phyloP scores from a whole-genome alignment of 2,113 vertebrate species.

The Caracal caracal region DNA sequence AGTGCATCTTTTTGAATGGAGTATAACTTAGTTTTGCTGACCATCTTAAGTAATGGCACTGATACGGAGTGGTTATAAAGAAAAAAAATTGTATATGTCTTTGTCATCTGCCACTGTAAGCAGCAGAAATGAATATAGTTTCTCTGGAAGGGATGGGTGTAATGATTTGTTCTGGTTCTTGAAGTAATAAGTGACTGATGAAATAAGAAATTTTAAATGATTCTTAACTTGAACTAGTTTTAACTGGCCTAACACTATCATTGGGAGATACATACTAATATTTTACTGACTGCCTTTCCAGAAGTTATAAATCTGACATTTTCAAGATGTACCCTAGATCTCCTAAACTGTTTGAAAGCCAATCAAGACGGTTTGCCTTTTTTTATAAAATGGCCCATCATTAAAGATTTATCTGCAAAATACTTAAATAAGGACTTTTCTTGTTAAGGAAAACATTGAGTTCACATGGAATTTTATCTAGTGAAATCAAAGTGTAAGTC shows the following conservation, averaged over 20 bases:
- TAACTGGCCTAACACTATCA: neutral
- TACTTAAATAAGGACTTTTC: neutral
- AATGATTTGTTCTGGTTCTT: constrained; percentile 27
- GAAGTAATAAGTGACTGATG: neutral
- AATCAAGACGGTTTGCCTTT: neutral
- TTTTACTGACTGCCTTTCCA: neutral
- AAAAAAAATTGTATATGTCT: neutral
- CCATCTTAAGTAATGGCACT: neutral
- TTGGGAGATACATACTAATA: neutral
- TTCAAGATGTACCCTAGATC: neutral
- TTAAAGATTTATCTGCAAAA: constrained; percentile 26
- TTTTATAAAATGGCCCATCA: neutral
- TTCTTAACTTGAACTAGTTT: constrained; percentile 8
- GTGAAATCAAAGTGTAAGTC: neutral
- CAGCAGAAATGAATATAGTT: constrained; percentile 14
- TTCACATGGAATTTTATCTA: neutral
- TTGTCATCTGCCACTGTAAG: constrained; percentile 1
- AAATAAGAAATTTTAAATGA: constrained; percentile 6
- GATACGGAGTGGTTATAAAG: neutral
- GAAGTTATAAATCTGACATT: neutral
- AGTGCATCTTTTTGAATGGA: neutral
- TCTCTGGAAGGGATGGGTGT: neutral
- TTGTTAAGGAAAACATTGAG: constrained; percentile 11
- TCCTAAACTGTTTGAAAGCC: neutral
- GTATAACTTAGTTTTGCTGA: constrained; percentile 14